phyloP scores from a whole-genome alignment of 2,797 vertebrate species.

The Otus scops region DNA sequence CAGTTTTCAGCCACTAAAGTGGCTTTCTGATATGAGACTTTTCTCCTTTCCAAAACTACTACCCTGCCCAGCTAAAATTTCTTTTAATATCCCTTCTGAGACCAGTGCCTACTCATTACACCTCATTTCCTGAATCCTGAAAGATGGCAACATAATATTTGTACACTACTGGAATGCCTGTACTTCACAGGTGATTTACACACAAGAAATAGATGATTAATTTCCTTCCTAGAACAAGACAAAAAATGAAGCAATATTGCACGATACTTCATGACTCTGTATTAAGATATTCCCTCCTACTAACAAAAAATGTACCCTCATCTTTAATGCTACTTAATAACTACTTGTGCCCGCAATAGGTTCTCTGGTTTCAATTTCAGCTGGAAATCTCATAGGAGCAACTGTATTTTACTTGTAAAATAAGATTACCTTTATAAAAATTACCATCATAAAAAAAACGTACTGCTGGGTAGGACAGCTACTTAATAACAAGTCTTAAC shows the following conservation, averaged over 20 bases:
- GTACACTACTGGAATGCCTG: background rate
- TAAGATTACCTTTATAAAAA: background rate
- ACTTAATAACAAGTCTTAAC: background rate
- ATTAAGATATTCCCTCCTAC: background rate
- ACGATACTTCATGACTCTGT: background rate
- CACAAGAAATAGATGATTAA: background rate
- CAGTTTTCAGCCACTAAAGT: background rate
- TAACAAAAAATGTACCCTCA: background rate
- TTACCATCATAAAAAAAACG: background rate
- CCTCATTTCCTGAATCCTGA: background rate
- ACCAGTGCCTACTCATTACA: background rate
- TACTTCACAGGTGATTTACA: background rate
- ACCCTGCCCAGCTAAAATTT: background rate
- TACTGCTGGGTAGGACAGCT: background rate
- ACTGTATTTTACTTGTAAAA: background rate
- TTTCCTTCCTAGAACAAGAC: background rate
- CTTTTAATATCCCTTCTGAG: background rate
- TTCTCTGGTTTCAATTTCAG: background rate
- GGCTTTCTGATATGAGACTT: background rate
- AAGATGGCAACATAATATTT: background rate
- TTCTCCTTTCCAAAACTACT: background rate
- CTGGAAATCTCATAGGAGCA: background rate
- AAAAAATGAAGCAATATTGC: background rate
- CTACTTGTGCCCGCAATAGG: background rate
- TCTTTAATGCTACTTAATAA: background rate